phyloP scores from a whole-genome alignment of 2,888 invertebrate species.

The Rhagonycha lutea region DNA sequence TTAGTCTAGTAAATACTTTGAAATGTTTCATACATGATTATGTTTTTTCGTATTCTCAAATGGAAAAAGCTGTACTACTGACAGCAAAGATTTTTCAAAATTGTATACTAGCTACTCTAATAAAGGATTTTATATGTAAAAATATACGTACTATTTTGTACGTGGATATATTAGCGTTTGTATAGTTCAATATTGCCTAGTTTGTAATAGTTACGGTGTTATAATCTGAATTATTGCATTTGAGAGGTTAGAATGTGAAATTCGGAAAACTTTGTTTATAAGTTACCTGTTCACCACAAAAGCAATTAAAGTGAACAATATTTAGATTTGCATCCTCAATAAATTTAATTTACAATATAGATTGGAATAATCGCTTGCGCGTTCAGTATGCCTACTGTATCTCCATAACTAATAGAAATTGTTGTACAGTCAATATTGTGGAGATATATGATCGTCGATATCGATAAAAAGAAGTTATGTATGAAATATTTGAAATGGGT shows the following conservation, averaged over 20 bases:
- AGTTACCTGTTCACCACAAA: neutral
- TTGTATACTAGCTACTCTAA: too few relatives aligned
- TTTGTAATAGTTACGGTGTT: neutral
- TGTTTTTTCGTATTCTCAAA: too few relatives aligned
- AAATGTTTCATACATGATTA: too few relatives aligned
- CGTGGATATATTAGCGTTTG: too few relatives aligned
- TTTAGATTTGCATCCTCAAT: neutral
- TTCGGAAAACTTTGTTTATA: neutral
- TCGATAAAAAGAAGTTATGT: neutral
- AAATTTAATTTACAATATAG: neutral
- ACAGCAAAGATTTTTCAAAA: too few relatives aligned
- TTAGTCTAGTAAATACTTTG: too few relatives aligned
- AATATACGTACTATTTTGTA: too few relatives aligned
- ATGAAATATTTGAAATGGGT: slow-evolving; percentile 2
- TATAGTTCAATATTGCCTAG: too few relatives aligned
- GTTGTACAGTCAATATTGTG: neutral
- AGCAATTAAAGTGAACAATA: neutral
- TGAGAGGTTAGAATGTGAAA: neutral
- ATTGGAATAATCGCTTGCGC: neutral
- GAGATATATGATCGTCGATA: neutral
- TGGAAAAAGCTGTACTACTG: too few relatives aligned
- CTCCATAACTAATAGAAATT: neutral
- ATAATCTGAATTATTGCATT: neutral
- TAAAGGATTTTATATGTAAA: too few relatives aligned
- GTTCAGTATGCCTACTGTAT: neutral